A percentile compares a stretch with the other conserved stretches of the same genome.
Conservation (phyloP, 2,797 vertebrate genomes). For the Harpagifer antarcticus region DNA sequence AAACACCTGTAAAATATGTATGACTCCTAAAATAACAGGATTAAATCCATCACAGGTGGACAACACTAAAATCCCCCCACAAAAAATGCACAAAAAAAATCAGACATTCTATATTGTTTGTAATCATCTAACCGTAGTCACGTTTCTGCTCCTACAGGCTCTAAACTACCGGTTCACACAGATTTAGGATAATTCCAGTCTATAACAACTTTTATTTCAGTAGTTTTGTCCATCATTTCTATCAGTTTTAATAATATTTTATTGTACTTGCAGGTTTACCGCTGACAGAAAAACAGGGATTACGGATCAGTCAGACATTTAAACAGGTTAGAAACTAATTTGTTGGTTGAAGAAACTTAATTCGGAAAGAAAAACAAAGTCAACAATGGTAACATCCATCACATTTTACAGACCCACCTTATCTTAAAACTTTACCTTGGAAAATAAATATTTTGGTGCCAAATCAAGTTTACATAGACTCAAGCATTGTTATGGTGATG, state of each 20-base stretch:
- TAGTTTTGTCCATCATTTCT: slow-evolving; percentile 7
- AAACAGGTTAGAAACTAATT: background rate
- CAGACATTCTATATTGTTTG: background rate
- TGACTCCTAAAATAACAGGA: slow-evolving; percentile 16
- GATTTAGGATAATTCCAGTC: background rate
- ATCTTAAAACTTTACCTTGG: background rate
- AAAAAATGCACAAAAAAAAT: background rate
- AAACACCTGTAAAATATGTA: slow-evolving; percentile 26
- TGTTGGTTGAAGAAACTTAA: background rate
- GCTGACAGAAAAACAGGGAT: background rate
- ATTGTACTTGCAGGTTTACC: background rate
- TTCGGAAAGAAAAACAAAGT: background rate
- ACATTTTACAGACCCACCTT: background rate
- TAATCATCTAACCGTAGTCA: slow-evolving; percentile 19
- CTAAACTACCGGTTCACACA: slow-evolving; percentile 27
- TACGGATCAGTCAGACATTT: background rate
- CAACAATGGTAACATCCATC: background rate
- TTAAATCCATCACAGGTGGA: slow-evolving; percentile 30
- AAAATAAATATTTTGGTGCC: background rate
- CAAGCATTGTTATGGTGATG: background rate
- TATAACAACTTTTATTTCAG: slow-evolving; percentile 17
- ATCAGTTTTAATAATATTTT: background rate
- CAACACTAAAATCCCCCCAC: slow-evolving; percentile 1
- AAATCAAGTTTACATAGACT: background rate
- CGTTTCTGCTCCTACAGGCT: slow-evolving; percentile 29